phyloP scores from a whole-genome alignment of 2,113 vertebrate species.

The Emydocephalus ijimae region DNA sequence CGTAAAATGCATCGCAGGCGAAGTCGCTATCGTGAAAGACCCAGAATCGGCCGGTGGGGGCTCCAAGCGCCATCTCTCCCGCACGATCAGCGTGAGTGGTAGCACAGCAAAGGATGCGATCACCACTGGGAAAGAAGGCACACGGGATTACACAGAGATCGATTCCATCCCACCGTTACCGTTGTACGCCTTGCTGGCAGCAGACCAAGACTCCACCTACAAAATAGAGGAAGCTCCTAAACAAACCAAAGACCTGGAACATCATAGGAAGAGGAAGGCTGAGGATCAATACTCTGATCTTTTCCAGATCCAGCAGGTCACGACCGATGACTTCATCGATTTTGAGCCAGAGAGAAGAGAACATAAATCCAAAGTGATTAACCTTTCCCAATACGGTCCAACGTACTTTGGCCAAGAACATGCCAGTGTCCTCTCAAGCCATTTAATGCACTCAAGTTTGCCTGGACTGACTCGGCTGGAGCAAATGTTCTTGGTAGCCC shows the following conservation, averaged over 20 bases:
- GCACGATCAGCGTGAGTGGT: constrained; percentile 96
- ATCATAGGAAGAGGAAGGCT: constrained; percentile 67
- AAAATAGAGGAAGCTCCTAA: constrained; percentile 79
- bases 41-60: constrained; percentile 85
- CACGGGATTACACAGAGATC: constrained; percentile 95
- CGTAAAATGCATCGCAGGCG: constrained; percentile 96
- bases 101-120: constrained; percentile 97
- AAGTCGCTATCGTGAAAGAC: constrained; percentile 93
- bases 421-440: constrained; percentile 93
- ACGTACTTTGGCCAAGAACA: constrained; percentile 95
- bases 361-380: constrained; percentile 91
- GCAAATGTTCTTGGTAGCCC: constrained; percentile 97
- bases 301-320: constrained; percentile 86
- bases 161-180: constrained; percentile 95
- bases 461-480: constrained; percentile 94
- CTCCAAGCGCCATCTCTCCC: constrained; percentile 87
- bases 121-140: constrained; percentile 91
- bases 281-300: constrained; percentile 92
- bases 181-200: constrained; percentile 86
- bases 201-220: constrained; percentile 88
- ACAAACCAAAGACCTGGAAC: constrained; percentile 72
- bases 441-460: constrained; percentile 97
- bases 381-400: constrained; percentile 94
- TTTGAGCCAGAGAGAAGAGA: constrained; percentile 93
- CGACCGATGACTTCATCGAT: constrained; percentile 90